These are phyloP conservation scores for Drosophila nigromelanica DNA, from an alignment of 1,140 invertebrate species.

Conservation along the genomic window DNA sequence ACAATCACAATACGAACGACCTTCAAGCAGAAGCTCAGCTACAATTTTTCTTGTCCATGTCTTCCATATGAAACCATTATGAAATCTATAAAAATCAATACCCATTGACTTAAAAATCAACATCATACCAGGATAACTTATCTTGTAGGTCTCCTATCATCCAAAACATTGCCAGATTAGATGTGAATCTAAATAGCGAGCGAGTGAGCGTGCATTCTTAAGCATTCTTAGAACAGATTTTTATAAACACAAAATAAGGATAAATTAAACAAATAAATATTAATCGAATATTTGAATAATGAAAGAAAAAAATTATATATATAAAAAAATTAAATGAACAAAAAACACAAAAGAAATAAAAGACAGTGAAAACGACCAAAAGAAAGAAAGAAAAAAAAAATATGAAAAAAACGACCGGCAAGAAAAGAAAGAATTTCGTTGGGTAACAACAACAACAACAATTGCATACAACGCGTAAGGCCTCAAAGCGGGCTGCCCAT, in stretches of 20 bases:
- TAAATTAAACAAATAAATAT: slow-evolving; percentile 16
- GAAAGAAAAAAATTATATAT: slow-evolving; percentile 2
- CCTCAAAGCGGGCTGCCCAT: slow-evolving; percentile 31
- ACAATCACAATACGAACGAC: slow-evolving; percentile 4
- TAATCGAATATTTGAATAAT: slow-evolving; percentile 24
- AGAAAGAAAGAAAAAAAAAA: slow-evolving; percentile 9
- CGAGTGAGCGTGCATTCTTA: slow-evolving; percentile 60
- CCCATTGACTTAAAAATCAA: slow-evolving; percentile 7
- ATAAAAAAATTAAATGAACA: neutral
- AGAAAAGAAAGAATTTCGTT: slow-evolving; percentile 17
- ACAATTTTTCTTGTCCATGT: slow-evolving; percentile 13
- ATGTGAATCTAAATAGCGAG: slow-evolving; percentile 46
- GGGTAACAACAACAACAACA: slow-evolving; percentile 43
- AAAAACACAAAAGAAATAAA: slow-evolving; percentile 31
- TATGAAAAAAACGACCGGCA: slow-evolving; percentile 28
- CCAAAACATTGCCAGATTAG: slow-evolving; percentile 21
- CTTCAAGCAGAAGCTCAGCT: slow-evolving; percentile 14
- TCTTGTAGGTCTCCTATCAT: slow-evolving; percentile 7
- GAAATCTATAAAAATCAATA: neutral
- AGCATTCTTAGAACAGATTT: slow-evolving; percentile 14
- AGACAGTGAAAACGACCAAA: slow-evolving; percentile 34
- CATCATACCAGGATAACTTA: slow-evolving; percentile 11
- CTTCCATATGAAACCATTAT: slow-evolving; percentile 14
- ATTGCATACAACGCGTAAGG: slow-evolving; percentile 35
- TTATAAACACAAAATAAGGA: slow-evolving; percentile 20